Base-by-base conservation (phyloP, 2,113 vertebrate genomes). In the Ceratotherium simum region DNA sequence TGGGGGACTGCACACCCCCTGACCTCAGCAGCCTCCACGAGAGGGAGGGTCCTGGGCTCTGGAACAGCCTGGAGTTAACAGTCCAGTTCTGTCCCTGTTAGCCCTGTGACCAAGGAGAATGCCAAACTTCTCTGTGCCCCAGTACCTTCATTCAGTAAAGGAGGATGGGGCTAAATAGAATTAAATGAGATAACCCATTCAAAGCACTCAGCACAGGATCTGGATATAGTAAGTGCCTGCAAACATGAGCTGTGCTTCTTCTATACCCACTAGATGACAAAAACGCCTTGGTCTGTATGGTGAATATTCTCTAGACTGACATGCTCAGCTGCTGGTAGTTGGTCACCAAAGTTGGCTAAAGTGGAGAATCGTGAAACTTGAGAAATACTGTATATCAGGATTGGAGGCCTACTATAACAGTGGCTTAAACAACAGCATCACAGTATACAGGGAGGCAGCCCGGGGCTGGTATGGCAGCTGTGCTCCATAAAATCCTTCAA, bases 311-410 rank as follows among this genome's bases (percentile, higher is more conserved):
- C 11, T 23, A 11, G 20, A 81, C 39, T 5, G n/a, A 42, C 3
- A 8, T 2, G 16, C 56, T 58, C 2, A 18, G 72, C 56, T 51
- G 31, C 72, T 60, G 56, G 36, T 65, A 29, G 31, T 1, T 18
- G 36, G 54, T 79, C 73, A 39, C 31, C 42, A 31, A 18, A 46
- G 64, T 17, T 42, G 64, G 70, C 27, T 31, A 5, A 5, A 0
- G 6, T 4, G 8, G 18, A 54, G 72, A 36, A 12, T 13, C 6
- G 0, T 51, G 51, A 79, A 56, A 11, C 18, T 9, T 1, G 69
- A 78, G 58, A 14, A 0, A 0, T 2, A 1, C 3, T 6, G 1
- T 17, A 6, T 54, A 3, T 54, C 18, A 8, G 3, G 75, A 6
- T 48, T 16, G 6, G 36, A 76, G 42, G 4, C 23, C 25, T 17